These are phyloP conservation scores for Capreolus pygargus DNA, from an alignment of 2,113 vertebrate species.

Conservation along the genomic window DNA sequence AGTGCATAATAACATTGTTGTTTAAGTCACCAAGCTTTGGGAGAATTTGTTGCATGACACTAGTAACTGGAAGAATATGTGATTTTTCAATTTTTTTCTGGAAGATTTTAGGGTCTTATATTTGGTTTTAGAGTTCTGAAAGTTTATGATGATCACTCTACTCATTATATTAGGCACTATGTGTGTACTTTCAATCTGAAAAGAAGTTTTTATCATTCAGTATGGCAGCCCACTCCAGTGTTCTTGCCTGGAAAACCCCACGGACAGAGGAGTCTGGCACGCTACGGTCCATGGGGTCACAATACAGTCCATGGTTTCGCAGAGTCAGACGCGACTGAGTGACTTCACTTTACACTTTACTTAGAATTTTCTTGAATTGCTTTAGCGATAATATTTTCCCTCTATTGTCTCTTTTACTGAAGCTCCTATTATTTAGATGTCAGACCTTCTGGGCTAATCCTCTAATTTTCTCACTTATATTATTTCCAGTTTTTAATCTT, in stretches of 20 bases:
- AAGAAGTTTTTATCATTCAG: neutral
- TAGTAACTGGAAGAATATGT: neutral
- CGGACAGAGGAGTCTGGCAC: neutral
- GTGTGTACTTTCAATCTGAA: neutral
- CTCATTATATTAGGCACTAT: neutral
- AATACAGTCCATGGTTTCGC: neutral
- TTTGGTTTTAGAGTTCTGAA: neutral
- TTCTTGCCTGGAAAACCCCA: neutral
- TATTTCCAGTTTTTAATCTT: neutral
- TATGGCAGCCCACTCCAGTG: neutral
- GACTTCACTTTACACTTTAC: neutral
- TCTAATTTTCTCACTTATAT: neutral
- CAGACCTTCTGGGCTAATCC: neutral
- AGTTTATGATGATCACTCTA: neutral
- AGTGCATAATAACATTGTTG: neutral
- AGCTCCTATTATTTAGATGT: neutral
- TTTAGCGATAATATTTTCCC: neutral
- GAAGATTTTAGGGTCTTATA: neutral
- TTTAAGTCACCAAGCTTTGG: neutral
- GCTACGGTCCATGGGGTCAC: neutral
- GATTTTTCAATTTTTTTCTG: neutral
- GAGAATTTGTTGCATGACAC: neutral
- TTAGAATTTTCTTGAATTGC: neutral
- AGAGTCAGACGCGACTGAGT: neutral
- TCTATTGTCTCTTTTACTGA: neutral